Conservation (phyloP, 2,113 vertebrate species). For the Planiliza haematocheilus region DNA sequence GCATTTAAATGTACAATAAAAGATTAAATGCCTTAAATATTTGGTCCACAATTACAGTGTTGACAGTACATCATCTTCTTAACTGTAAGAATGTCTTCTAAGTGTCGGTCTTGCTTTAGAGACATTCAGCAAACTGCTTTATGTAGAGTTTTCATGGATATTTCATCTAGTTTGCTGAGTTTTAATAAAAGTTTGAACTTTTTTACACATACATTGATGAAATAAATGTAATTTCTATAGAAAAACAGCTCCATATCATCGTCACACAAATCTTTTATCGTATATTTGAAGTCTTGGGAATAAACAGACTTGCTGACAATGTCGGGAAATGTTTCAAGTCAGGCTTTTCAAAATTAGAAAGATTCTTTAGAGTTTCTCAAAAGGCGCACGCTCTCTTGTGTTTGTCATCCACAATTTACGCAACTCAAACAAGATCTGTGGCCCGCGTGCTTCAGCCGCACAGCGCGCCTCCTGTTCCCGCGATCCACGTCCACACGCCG, state of each 20-base stretch:
- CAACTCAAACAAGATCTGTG: conserved; percentile 11
- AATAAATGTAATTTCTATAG: no score
- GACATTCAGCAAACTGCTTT: not conserved
- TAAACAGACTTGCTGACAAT: not conserved
- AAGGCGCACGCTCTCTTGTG: not conserved
- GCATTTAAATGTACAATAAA: not conserved
- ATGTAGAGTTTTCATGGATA: not conserved
- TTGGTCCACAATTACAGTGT: no score
- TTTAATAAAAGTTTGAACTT: not conserved
- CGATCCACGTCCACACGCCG: not conserved
- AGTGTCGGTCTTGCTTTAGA: not conserved
- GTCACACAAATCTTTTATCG: not conserved
- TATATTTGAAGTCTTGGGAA: not conserved
- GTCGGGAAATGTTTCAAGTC: no score
- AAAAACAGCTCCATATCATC: no score
- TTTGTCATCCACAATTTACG: conserved; percentile 31
- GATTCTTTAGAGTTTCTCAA: not conserved
- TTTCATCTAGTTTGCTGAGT: not conserved
- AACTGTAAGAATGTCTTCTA: no score
- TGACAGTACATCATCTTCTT: not conserved
- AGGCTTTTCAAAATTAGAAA: conserved; percentile 3
- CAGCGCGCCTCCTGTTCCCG: not conserved
- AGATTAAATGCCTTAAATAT: not conserved
- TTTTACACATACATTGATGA: no score
- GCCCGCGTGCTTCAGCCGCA: conserved; percentile 8